Conservation (phyloP, 2,888 invertebrate genomes). For the Drosophila borborema region DNA sequence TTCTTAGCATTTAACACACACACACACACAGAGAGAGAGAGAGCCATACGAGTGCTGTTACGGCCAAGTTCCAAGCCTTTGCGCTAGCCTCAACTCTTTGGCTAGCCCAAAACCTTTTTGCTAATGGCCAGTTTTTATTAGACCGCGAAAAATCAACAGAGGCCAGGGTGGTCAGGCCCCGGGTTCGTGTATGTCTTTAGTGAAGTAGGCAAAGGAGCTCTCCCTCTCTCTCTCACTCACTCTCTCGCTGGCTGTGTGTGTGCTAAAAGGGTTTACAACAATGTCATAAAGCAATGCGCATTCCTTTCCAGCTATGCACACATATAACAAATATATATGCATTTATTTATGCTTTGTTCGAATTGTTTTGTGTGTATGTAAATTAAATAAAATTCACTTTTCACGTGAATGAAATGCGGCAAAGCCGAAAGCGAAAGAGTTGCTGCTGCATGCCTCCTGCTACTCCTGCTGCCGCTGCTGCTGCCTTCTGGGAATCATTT, state of each 20-base stretch:
- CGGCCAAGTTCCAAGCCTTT: conserved; percentile 24
- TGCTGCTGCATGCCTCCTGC: conserved; percentile 18
- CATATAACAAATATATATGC: neutral
- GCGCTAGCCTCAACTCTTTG: conserved; percentile 66
- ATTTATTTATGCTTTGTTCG: conserved; percentile 19
- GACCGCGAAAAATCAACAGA: conserved; percentile 79
- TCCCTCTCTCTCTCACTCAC: neutral
- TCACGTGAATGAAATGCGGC: conserved; percentile 66
- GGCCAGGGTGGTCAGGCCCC: conserved; percentile 66
- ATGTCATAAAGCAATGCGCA: conserved; percentile 72
- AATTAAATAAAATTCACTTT: conserved; percentile 63
- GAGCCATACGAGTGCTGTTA: neutral
- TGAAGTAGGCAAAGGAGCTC: conserved; percentile 34
- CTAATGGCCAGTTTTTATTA: conserved; percentile 67
- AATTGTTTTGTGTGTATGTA: conserved; percentile 47
- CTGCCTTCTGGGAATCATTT: conserved; percentile 77
- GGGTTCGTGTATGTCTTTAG: neutral
- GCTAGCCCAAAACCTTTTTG: conserved; percentile 39
- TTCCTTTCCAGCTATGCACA: conserved; percentile 47
- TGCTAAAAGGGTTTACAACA: conserved; percentile 75
- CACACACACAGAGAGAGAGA: neutral
- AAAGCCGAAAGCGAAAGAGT: conserved; percentile 49
- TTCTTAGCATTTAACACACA: conserved; percentile 56
- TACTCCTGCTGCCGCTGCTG: conserved; percentile 19
- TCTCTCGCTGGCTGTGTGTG: conserved; percentile 21